These are phyloP conservation scores for Leptogaster cylindrica DNA, from an alignment of 2,888 invertebrate genomes.

Conservation along the genomic window DNA sequence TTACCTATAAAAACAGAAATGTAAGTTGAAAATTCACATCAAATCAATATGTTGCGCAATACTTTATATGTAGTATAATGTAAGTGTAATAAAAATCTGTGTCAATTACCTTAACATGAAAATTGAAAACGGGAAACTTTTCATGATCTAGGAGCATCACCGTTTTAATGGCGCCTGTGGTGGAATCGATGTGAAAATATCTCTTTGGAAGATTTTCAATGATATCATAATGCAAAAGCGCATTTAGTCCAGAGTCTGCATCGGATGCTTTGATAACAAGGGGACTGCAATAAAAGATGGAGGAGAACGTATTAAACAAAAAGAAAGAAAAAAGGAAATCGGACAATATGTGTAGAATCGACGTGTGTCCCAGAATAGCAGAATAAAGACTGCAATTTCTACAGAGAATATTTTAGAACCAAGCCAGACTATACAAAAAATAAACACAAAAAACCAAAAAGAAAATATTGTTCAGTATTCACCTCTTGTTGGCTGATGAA, in stretches of 20 bases:
- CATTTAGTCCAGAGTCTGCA: constrained; percentile 85
- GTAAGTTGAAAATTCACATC: not conserved
- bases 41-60: too few relatives aligned
- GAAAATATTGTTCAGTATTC: not conserved
- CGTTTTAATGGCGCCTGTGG: constrained; percentile 85
- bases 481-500: constrained; percentile 33
- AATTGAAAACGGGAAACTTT: constrained; percentile 70
- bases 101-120: constrained; percentile 75
- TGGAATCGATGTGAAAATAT: constrained; percentile 84
- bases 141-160: constrained; percentile 83
- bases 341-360: not conserved
- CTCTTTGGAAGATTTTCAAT: constrained; percentile 78
- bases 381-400: not conserved
- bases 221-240: constrained; percentile 83
- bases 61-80: not conserved
- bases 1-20: constrained; percentile 64
- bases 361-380: not conserved
- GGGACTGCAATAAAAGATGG: constrained; percentile 67
- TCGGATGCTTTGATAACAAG: constrained; percentile 85
- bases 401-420: too few relatives aligned
- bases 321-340: not conserved
- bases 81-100: not conserved
- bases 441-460: not conserved
- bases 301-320: not conserved
- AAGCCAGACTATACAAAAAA: not conserved